Evolutionary conservation across 2,797 vertebrate genomes (phyloP), one percentile per base, ranked within the genome.

Genomic region (Glossophaga mutica): DNA sequence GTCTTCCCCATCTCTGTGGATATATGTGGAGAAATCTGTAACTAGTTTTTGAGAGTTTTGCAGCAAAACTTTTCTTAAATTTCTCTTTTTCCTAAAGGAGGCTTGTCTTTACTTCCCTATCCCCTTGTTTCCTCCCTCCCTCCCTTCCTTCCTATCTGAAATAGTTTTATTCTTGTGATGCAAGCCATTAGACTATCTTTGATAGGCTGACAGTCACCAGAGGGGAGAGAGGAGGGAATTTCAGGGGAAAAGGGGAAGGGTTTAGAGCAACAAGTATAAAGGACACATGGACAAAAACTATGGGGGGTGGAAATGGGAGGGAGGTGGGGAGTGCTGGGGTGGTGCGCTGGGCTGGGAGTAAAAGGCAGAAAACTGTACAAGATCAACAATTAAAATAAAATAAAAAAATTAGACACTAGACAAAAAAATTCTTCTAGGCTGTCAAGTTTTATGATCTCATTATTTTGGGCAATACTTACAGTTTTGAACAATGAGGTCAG

Each of bases 11-110:
- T 70, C 22, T 67, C 7, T 90, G 15, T 46, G 16, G 65, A 57
- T 24, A 2, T 26, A 10, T 19, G 5, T 67, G 15, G 91, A 93
- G 46, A 74, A 68, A 93, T 59, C 6, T 50, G 2, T 57, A 37
- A 42, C 39, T 90, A 44, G 8, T 32, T 85, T 94, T 86, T 91
- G 57, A 77, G 7, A 52, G 3, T 86, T 11, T 88, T 44, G 11
- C 94, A 87, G 62, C 37, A 78, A 90, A 85, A 50, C 29, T 86
- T 88, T 71, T 67, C 62, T 48, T 74, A 74, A 83, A 65, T 19
- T 70, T 22, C 5, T 79, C 44, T 86, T 78, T 68, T 10, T 78
- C 68, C 46, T 46, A 74, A 46, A 90, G 34, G 11, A 44, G 2
- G 15, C 2, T 52, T 55, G 0, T 39, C 16, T 21, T 6, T 46